Conservation (phyloP, 1,140 invertebrate species). For the Musca vetustissima region DNA sequence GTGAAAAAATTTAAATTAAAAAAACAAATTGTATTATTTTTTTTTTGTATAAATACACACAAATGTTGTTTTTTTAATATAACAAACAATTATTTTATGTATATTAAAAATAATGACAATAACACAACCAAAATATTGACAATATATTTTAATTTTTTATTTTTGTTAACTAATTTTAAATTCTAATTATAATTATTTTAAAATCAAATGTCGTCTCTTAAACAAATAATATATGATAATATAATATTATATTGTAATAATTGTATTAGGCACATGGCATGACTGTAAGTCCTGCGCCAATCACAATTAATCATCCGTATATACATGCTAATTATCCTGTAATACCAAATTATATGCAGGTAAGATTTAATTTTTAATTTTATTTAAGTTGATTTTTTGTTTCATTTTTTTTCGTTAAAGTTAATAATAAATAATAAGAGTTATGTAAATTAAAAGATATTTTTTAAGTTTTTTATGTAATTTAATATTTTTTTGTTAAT, state of each 20-base stretch:
- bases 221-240: neutral
- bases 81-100: too few species aligned
- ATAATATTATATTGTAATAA: constrained; percentile 12
- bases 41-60: too few species aligned
- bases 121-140: too few species aligned
- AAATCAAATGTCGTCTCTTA: constrained; percentile 5
- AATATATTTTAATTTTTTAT: too few species aligned
- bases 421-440: constrained; percentile 11
- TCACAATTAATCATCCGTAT: constrained; percentile 57
- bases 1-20: too few species aligned
- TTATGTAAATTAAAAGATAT: neutral
- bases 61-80: too few species aligned
- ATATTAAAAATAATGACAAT: too few species aligned
- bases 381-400: constrained; percentile 18
- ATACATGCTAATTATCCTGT: constrained; percentile 57
- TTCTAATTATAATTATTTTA: neutral
- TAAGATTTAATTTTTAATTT: constrained; percentile 39
- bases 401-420: constrained; percentile 30
- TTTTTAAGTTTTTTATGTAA: constrained; percentile 23
- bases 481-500: constrained; percentile 20
- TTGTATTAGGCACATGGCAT: constrained; percentile 54
- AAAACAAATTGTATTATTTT: too few species aligned
- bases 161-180: neutral
- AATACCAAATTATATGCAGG: constrained; percentile 56
- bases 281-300: constrained; percentile 57